Percentiles rank a stretch among this genome's conserved stretches.
Evolutionary conservation across 2,797 vertebrate species (phyloP).

Genomic region (Macropodus opercularis): DNA sequence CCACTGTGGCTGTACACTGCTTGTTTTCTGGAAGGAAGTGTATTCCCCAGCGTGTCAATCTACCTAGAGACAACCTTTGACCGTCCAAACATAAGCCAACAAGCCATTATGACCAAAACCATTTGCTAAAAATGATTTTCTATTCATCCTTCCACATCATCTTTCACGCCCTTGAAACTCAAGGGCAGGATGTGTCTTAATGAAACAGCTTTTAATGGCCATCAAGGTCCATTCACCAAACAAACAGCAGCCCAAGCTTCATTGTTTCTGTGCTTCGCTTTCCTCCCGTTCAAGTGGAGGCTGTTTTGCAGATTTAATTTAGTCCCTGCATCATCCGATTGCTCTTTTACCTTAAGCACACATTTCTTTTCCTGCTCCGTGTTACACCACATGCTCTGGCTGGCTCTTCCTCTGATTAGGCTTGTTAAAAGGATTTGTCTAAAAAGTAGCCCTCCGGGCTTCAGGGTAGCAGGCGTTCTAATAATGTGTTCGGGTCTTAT

Average conservation of each 20-base stretch:
- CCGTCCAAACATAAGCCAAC: no score
- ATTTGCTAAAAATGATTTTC: constrained; percentile 2
- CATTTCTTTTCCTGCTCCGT: constrained; percentile 16
- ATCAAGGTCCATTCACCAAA: constrained; percentile 15
- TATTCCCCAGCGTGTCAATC: no score
- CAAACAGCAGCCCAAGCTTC: background rate
- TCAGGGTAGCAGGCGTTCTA: constrained; percentile 53
- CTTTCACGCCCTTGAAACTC: constrained; percentile 21
- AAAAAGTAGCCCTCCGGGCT: constrained; percentile 64
- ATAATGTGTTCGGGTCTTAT: constrained; percentile 66
- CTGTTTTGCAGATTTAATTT: constrained; percentile 7
- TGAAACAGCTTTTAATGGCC: constrained; percentile 16
- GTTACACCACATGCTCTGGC: constrained; percentile 30
- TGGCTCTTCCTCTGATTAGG: constrained; percentile 63
- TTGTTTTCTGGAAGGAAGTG: no score
- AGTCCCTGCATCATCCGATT: constrained; percentile 2
- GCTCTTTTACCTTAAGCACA: constrained; percentile 44
- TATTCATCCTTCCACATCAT: background rate
- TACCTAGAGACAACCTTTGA: no score
- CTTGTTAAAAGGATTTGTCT: constrained; percentile 69
- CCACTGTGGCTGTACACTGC: no score
- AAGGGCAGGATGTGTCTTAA: constrained; percentile 13
- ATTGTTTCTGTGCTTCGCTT: constrained; percentile 13
- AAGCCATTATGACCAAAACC: no score
- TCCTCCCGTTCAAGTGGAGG: constrained; percentile 7